Base-by-base conservation (phyloP, 2,888 invertebrate genomes). In the Plebejus anna region DNA sequence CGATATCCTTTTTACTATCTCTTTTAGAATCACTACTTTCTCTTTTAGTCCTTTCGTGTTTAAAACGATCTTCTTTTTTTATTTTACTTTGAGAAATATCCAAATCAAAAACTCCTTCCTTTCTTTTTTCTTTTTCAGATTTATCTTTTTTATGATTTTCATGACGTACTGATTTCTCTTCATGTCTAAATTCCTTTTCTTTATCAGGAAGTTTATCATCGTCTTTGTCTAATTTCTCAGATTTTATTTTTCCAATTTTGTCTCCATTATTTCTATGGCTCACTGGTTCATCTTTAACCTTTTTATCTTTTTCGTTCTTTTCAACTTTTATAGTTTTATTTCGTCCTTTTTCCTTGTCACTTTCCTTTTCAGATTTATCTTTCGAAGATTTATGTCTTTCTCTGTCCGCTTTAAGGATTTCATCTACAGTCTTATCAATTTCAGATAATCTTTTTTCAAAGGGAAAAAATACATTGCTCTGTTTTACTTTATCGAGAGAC, bases 51-150 rank as follows among this genome's bases (percentile, higher is more conserved):
- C 88, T 87, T 32, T 93, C 92, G 81, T 91, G 86, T 85, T 90
- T 94, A 82, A 94, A 90, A 86, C 90, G 94, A 77, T 95, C 95
- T 57, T 93, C 93, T 81, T 89, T 92, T 89, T 89, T 92, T 16
- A 79, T 78, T 81, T 89, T 90, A 22, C 79, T 80, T 36, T 82
- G 75, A n/a, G 79, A 77, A 76, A 79, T 80, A 76, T 91, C 91
- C 51, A 79, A 80, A 72, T 91, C 89, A 2, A 82, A 55, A 55
- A 55, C 55, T 16, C 16, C 77, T 77, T 92, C 91, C 81, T 89
- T 91, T 81, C 87, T 86, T 82, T 85, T 89, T 51, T 92, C 91
- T 83, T 86, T 89, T 77, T 91, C 91, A 79, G 80, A 84, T 88
- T 88, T 90, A 47, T 93, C 92, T 82, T 94, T 94, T 83, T 89